Evolutionary conservation across 2,113 vertebrate genomes (phyloP).

Genomic region (Varanus komodoensis): DNA sequence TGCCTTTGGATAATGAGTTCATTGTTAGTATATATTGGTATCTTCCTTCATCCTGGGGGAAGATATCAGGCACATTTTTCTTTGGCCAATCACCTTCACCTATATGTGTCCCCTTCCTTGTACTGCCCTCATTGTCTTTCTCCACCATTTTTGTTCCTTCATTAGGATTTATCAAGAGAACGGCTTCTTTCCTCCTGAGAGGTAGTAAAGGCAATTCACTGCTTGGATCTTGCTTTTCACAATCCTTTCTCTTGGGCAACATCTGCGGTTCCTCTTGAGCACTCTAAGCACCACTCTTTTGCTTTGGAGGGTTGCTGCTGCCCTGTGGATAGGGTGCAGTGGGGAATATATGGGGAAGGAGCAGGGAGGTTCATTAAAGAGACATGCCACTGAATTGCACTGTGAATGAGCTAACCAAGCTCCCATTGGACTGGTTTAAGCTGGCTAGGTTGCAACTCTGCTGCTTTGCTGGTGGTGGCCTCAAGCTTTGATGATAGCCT

Average conservation of each 20-base stretch:
- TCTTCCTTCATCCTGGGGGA: background rate
- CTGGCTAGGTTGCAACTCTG: background rate
- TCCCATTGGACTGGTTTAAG: background rate
- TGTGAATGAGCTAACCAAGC: background rate
- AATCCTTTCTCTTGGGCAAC: slow-evolving; percentile 44
- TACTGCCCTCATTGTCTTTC: slow-evolving; percentile 72
- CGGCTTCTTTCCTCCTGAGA: slow-evolving; percentile 90
- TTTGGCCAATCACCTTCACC: slow-evolving; percentile 48
- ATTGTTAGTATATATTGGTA: background rate
- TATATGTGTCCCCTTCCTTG: background rate
- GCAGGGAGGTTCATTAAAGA: background rate
- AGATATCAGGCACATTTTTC: background rate
- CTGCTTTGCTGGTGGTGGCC: slow-evolving; percentile 37
- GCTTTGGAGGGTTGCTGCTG: slow-evolving; percentile 35
- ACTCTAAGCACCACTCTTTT: slow-evolving; percentile 1
- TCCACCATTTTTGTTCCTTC: slow-evolving; percentile 78
- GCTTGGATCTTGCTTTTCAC: slow-evolving; percentile 76
- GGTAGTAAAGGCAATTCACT: slow-evolving; percentile 84
- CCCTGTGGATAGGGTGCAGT: background rate
- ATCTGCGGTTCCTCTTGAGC: slow-evolving; percentile 32
- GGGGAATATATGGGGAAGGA: too few species aligned
- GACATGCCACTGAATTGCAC: background rate
- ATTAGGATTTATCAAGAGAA: slow-evolving; percentile 91
- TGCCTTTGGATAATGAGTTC: background rate
- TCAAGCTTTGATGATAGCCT: background rate